phyloP scores from a whole-genome alignment of 2,113 vertebrate genomes.

The Leptobrachium leishanense region DNA sequence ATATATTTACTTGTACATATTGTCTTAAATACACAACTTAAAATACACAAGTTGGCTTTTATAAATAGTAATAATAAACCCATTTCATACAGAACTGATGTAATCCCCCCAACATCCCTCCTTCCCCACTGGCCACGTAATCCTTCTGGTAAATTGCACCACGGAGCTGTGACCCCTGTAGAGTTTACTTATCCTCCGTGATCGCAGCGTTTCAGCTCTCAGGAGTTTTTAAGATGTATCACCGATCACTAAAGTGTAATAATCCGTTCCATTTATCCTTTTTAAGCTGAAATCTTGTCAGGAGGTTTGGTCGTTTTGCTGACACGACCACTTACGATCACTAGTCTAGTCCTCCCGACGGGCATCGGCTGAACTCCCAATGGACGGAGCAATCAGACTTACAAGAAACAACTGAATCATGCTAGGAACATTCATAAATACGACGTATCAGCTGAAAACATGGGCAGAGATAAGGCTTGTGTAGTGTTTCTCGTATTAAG shows the following conservation, averaged over 20 bases:
- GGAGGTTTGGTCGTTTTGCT: not conserved
- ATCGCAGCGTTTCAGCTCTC: not conserved
- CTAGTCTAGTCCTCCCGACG: not conserved
- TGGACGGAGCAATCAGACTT: not conserved
- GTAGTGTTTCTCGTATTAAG: not conserved
- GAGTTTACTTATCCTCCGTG: not conserved
- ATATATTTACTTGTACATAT: too few species aligned
- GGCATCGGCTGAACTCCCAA: not conserved
- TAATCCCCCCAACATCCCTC: too few species aligned
- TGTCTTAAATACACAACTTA: too few species aligned
- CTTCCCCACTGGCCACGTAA: too few species aligned
- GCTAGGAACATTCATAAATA: not conserved
- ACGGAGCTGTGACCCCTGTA: not conserved
- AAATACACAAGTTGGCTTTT: too few species aligned
- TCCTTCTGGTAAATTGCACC: not conserved
- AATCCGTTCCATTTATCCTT: not conserved
- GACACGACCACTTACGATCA: not conserved
- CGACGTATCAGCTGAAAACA: not conserved
- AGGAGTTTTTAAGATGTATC: not conserved
- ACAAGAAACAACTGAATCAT: constrained; percentile 18
- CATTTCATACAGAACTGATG: too few species aligned
- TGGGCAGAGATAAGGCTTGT: not conserved
- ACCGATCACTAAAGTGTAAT: not conserved
- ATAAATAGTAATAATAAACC: too few species aligned
- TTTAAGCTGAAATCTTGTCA: not conserved